These are phyloP conservation scores for Ylistrum balloti DNA, from an alignment of 1,140 invertebrate genomes.

Conservation along the genomic window DNA sequence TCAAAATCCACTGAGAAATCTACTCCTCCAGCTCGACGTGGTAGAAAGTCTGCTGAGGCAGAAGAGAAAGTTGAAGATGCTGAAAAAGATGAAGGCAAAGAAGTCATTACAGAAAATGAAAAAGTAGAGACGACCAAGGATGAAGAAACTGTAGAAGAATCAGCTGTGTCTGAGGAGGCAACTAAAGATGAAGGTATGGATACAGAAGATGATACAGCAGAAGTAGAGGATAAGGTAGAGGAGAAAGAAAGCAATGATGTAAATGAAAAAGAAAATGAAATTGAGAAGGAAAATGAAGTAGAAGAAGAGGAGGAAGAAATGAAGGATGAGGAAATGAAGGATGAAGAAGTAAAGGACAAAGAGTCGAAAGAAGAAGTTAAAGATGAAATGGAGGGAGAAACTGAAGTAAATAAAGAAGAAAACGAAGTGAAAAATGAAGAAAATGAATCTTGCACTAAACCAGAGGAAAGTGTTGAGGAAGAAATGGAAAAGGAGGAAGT, in stretches of 20 bases:
- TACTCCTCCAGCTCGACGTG: constrained; percentile 10
- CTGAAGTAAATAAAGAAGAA: constrained; percentile 48
- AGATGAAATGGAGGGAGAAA: constrained; percentile 50
- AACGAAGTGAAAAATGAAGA: constrained; percentile 43
- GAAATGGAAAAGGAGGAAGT: constrained; percentile 41
- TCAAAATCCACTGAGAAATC: constrained; percentile 29
- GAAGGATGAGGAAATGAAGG: constrained; percentile 44
- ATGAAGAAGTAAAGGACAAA: constrained; percentile 51
- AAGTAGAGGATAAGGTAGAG: not conserved
- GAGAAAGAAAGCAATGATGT: not conserved
- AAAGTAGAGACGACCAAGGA: constrained; percentile 41
- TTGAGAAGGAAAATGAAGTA: constrained; percentile 41
- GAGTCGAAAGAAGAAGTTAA: constrained; percentile 48
- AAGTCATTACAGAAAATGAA: too few relatives aligned
- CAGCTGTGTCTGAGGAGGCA: too few relatives aligned
- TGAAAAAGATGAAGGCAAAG: not conserved
- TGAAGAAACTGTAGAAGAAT: not conserved
- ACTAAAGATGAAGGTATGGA: constrained; percentile 19
- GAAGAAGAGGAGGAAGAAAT: constrained; percentile 41
- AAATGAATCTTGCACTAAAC: constrained; percentile 51
- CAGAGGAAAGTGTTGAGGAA: constrained; percentile 36
- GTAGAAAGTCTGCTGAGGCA: not conserved
- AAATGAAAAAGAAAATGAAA: not conserved
- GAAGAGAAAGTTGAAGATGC: not conserved
- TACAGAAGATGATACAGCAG: not conserved